Conservation (phyloP, 2,113 vertebrate genomes). For the Nannospalax galili region DNA sequence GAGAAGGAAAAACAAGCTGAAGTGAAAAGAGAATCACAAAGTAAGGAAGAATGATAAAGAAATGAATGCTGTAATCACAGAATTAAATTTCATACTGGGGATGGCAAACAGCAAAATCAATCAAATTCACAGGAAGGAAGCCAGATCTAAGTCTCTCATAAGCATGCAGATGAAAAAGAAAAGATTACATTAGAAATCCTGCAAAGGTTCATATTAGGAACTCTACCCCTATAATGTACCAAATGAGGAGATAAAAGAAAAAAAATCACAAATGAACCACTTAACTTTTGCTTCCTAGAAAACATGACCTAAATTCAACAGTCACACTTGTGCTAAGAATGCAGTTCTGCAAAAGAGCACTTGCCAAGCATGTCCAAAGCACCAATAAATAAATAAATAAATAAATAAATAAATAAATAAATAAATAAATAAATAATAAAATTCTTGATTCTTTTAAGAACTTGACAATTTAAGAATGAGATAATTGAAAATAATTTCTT, state of each 20-base stretch:
- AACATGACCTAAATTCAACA: constrained; percentile 22
- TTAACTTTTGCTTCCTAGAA: not conserved
- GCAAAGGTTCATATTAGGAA: not conserved
- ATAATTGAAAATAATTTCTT: not conserved
- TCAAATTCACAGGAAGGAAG: constrained; percentile 1
- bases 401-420: not conserved
- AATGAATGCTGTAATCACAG: constrained; percentile 3
- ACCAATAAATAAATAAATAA: no score
- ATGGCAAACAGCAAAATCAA: constrained; percentile 37
- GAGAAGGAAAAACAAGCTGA: constrained; percentile 26
- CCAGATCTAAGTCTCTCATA: constrained; percentile 15
- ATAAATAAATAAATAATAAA: not conserved
- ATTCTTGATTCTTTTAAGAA: not conserved
- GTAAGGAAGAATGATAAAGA: constrained; percentile 18
- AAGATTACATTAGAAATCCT: constrained; percentile 20
- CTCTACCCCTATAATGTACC: not conserved
- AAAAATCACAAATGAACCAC: constrained; percentile 39
- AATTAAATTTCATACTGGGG: constrained; percentile 31
- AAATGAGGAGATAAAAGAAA: not conserved
- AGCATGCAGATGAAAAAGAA: constrained; percentile 5
- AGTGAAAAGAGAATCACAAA: not conserved
- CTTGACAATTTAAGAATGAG: not conserved
- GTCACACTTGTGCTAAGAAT: not conserved
- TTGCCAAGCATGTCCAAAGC: not conserved
- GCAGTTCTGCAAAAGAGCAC: not conserved